Conservation (phyloP, 1,140 invertebrate species). For the Aporrectodea caliginosa region DNA sequence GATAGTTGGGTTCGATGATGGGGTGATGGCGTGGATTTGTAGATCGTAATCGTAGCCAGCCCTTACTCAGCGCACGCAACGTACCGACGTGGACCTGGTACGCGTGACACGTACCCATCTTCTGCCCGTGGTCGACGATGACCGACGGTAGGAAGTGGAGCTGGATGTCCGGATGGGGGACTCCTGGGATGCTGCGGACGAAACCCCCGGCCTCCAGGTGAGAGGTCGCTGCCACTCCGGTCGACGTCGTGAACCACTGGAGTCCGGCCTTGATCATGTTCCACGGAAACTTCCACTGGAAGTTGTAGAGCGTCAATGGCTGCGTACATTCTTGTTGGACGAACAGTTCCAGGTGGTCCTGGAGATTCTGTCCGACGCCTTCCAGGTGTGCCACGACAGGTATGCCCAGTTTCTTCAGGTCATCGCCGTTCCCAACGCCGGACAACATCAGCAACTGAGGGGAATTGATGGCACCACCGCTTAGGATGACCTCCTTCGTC, state of each 20-base stretch:
- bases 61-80: conserved; percentile 48
- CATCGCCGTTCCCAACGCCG: conserved; percentile 77
- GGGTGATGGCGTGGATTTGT: conserved; percentile 76
- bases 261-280: conserved; percentile 58
- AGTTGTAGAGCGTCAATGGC: conserved; percentile 58
- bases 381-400: conserved; percentile 53
- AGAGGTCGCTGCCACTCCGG: conserved; percentile 55
- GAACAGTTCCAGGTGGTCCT: conserved; percentile 57
- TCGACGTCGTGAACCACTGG: conserved; percentile 56
- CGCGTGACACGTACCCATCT: conserved; percentile 51
- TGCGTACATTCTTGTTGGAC: conserved; percentile 57
- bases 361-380: conserved; percentile 56
- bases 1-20: conserved; percentile 71
- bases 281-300: conserved; percentile 60
- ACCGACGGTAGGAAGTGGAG: conserved; percentile 60
- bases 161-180: conserved; percentile 58
- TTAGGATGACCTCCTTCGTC: conserved; percentile 75
- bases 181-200: conserved; percentile 48
- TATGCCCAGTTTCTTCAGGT: conserved; percentile 67
- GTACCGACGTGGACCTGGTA: conserved; percentile 56
- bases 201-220: conserved; percentile 59
- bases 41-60: conserved; percentile 50
- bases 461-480: conserved; percentile 79
- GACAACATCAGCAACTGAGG: conserved; percentile 88
- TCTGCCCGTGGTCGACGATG: conserved; percentile 58